A percentile compares a stretch with the other conserved stretches of the same genome.
Conservation (phyloP, 2,797 vertebrate species). For the Trachurus trachurus region DNA sequence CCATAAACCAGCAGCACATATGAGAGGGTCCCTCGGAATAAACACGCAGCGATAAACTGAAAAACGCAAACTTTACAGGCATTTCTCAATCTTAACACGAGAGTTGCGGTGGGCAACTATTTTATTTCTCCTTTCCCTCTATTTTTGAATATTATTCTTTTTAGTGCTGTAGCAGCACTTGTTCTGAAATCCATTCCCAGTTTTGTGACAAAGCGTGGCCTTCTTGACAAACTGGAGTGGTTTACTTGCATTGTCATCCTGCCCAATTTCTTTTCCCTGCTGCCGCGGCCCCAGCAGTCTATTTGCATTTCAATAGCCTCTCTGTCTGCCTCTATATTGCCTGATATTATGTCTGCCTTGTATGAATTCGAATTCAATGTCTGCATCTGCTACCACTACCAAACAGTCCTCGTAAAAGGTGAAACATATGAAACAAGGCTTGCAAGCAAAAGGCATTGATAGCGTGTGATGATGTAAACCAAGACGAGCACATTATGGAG, state of each 20-base stretch:
- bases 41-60: slow-evolving; percentile 77
- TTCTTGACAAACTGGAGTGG: slow-evolving; percentile 88
- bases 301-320: slow-evolving; percentile 88
- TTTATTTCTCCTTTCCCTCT: slow-evolving; percentile 79
- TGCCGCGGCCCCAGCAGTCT: slow-evolving; percentile 79
- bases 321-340: slow-evolving; percentile 85
- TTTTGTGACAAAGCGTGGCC: slow-evolving; percentile 84
- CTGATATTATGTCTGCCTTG: slow-evolving; percentile 86
- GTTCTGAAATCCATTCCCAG: slow-evolving; percentile 82
- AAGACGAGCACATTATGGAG: slow-evolving; percentile 63
- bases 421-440: slow-evolving; percentile 79
- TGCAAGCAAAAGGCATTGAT: slow-evolving; percentile 65
- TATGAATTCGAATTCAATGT: slow-evolving; percentile 84
- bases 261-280: slow-evolving; percentile 85
- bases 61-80: slow-evolving; percentile 74
- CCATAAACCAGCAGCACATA: slow-evolving; percentile 70
- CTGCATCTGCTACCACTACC: slow-evolving; percentile 83
- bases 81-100: slow-evolving; percentile 80
- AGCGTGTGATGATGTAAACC: slow-evolving; percentile 74
- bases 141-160: slow-evolving; percentile 83
- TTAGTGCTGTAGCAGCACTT: slow-evolving; percentile 83
- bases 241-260: slow-evolving; percentile 87
- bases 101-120: slow-evolving; percentile 72
- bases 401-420: slow-evolving; percentile 79
- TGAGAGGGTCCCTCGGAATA: slow-evolving; percentile 73